A percentile compares a stretch with the other conserved stretches of the same genome.
These are phyloP conservation scores for Oceanodroma leucorhoa DNA, from an alignment of 2,797 vertebrate species.

Conservation along the genomic window DNA sequence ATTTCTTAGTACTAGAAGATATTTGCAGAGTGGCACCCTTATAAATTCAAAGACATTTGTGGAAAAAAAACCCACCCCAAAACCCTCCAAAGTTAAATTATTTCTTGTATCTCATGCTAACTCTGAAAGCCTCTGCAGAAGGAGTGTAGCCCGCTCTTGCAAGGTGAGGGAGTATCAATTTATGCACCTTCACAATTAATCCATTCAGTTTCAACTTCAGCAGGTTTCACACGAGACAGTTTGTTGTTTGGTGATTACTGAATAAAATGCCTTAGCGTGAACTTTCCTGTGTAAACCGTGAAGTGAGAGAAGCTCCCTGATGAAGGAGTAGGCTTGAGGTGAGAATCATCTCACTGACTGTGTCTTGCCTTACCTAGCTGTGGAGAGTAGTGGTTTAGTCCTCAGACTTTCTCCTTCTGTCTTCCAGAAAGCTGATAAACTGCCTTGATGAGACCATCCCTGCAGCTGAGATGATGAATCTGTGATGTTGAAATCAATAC, in stretches of 20 bases:
- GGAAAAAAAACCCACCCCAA: neutral
- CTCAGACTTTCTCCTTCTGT: neutral
- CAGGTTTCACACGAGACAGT: neutral
- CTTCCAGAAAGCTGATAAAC: neutral
- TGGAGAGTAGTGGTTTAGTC: neutral
- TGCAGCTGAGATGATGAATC: neutral
- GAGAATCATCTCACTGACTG: neutral
- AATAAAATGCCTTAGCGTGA: neutral
- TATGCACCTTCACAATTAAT: neutral
- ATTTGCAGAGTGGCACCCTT: neutral
- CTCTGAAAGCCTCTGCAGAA: neutral
- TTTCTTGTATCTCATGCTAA: neutral
- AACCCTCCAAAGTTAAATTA: neutral
- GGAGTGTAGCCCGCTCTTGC: neutral
- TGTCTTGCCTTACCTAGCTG: neutral
- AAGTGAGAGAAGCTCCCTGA: neutral
- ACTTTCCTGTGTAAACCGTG: fast-evolving
- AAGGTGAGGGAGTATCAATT: neutral
- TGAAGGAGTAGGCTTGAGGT: neutral
- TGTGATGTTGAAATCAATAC: conserved; percentile 18
- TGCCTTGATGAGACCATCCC: neutral
- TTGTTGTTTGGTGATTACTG: neutral
- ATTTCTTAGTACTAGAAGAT: neutral
- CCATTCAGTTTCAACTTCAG: neutral
- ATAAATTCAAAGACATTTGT: neutral